Percentiles rank a stretch among this genome's conserved stretches.
phyloP scores from a whole-genome alignment of 1,140 invertebrate genomes.

The Formica selysi region DNA sequence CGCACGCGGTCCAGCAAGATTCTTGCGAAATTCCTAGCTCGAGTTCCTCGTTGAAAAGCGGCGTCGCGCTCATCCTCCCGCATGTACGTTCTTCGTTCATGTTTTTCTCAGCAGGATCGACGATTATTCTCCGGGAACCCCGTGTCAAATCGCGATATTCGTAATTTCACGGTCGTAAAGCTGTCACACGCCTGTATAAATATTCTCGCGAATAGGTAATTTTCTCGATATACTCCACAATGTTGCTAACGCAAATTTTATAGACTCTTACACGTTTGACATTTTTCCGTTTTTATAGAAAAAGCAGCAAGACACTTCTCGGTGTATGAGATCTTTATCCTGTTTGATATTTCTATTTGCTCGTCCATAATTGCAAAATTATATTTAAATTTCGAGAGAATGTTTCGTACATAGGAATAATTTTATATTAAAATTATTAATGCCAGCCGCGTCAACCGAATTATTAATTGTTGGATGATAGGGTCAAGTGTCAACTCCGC shows the following conservation, averaged over 20 bases:
- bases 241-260: background rate
- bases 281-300: background rate
- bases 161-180: conserved; percentile 27
- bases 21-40: conserved; percentile 72
- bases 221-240: background rate
- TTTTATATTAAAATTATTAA: background rate
- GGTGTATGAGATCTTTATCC: background rate
- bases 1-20: conserved; percentile 65
- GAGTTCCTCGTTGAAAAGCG: conserved; percentile 63
- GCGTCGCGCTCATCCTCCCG: background rate
- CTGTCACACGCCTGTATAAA: background rate
- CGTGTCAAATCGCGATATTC: background rate
- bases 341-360: background rate
- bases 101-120: background rate
- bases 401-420: background rate
- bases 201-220: background rate
- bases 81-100: background rate
- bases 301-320: background rate
- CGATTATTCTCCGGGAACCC: background rate
- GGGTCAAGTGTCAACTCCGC: conserved; percentile 23
- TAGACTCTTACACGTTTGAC: background rate
- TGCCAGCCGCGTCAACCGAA: background rate
- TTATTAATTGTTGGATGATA: conserved; percentile 32
- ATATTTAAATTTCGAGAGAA: background rate
- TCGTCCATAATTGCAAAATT: background rate